phyloP scores from a whole-genome alignment of 2,888 invertebrate genomes.

The Trissoscelio sp. region DNA sequence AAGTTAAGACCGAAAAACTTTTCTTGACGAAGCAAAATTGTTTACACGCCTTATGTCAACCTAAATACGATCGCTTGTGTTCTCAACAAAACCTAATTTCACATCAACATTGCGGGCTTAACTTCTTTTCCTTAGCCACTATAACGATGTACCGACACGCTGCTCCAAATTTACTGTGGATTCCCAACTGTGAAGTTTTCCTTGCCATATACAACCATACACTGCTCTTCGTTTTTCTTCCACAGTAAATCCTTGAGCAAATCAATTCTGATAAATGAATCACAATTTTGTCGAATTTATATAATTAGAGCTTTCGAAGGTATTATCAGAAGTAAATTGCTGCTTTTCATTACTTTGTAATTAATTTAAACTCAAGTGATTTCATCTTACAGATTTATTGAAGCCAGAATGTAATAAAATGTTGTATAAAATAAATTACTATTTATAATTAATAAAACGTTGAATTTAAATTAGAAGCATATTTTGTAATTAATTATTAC shows the following conservation, averaged over 20 bases:
- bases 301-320: conserved; percentile 1
- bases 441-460: too few species aligned
- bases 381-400: too few species aligned
- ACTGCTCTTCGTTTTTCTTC: conserved; percentile 28
- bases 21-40: conserved; percentile 30
- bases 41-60: conserved; percentile 31
- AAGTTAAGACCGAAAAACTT: conserved; percentile 2
- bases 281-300: conserved; percentile 10
- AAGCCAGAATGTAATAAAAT: too few species aligned
- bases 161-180: conserved; percentile 36
- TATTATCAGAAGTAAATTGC: neutral
- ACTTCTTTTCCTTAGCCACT: conserved; percentile 34
- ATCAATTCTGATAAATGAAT: conserved; percentile 37
- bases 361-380: too few species aligned
- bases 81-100: conserved; percentile 38
- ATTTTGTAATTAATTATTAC: too few species aligned
- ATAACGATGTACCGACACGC: conserved; percentile 41
- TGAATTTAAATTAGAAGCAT: too few species aligned
- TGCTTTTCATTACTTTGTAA: neutral
- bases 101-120: conserved; percentile 42
- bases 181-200: conserved; percentile 26
- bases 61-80: conserved; percentile 21
- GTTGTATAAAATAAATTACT: too few species aligned
- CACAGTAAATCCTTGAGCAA: conserved; percentile 16
- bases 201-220: conserved; percentile 9